A percentile compares a stretch with the other conserved stretches of the same genome.
Evolutionary conservation across 2,113 vertebrate genomes (phyloP).

Genomic region (Riparia riparia): DNA sequence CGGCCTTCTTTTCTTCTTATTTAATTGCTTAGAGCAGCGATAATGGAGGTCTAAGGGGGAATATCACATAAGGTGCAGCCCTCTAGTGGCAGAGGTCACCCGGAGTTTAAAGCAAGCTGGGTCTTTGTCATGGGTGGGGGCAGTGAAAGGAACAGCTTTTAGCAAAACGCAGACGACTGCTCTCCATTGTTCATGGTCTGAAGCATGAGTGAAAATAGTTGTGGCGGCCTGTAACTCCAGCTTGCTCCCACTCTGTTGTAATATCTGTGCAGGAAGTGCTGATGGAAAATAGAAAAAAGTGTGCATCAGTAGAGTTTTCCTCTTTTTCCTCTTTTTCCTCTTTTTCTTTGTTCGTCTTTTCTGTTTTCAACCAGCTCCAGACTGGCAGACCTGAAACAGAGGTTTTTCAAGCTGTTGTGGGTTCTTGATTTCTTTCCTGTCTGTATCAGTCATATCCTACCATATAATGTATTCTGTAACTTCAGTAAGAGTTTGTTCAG

Average conservation of each 20-base stretch:
- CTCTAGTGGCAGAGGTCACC: slow-evolving; percentile 29
- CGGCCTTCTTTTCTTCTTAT: neutral
- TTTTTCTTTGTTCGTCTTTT: neutral
- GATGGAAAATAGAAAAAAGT: neutral
- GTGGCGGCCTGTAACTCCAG: neutral
- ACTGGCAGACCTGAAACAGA: neutral
- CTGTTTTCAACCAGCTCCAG: neutral
- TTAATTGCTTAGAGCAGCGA: neutral
- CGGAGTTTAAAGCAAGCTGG: neutral
- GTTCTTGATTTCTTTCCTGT: neutral
- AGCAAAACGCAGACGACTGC: neutral
- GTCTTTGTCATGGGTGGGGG: neutral
- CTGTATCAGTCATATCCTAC: neutral
- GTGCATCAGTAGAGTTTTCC: neutral
- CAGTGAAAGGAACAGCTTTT: neutral
- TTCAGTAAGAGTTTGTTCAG: neutral
- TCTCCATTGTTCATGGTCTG: neutral
- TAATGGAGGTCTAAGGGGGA: neutral
- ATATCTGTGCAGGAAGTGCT: neutral
- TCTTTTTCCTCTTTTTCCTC: neutral
- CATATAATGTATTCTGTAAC: neutral
- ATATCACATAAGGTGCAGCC: neutral
- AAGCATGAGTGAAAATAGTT: neutral
- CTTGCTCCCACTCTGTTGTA: neutral
- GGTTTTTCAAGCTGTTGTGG: neutral